phyloP scores from a whole-genome alignment of 2,797 vertebrate species.

The Phrynocephalus vlangalii region DNA sequence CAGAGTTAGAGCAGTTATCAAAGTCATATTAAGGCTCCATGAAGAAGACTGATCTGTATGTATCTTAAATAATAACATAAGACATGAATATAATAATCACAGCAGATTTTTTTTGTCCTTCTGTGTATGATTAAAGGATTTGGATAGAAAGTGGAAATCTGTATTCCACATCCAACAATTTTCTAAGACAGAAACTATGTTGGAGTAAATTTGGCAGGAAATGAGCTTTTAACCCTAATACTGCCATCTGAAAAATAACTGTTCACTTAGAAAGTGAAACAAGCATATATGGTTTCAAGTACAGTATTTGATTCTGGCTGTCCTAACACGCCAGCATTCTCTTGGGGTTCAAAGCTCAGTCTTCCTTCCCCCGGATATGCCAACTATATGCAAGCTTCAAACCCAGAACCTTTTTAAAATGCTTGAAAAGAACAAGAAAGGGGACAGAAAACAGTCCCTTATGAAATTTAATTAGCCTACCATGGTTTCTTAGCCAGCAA shows the following conservation, averaged over 20 bases:
- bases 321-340: not conserved
- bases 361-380: not conserved
- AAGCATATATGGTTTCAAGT: constrained; percentile 14
- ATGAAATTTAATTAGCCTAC: not conserved
- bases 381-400: not conserved
- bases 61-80: constrained; percentile 53
- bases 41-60: constrained; percentile 37
- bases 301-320: not conserved
- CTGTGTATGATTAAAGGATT: not conserved
- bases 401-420: not conserved
- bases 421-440: not conserved
- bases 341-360: not conserved
- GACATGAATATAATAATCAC: constrained; percentile 27
- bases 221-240: not conserved
- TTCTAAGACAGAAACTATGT: not conserved
- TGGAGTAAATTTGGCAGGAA: not conserved
- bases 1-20: constrained; percentile 50
- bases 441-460: not conserved
- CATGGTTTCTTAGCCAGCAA: not conserved
- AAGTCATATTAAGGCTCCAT: constrained; percentile 52
- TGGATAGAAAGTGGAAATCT: constrained; percentile 23
- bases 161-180: constrained; percentile 6
- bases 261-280: not conserved
- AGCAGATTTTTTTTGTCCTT: constrained; percentile 41
- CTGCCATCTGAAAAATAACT: not conserved